These are phyloP conservation scores for Hypotaenidia okinawae DNA, from an alignment of 2,797 vertebrate genomes.

Conservation along the genomic window DNA sequence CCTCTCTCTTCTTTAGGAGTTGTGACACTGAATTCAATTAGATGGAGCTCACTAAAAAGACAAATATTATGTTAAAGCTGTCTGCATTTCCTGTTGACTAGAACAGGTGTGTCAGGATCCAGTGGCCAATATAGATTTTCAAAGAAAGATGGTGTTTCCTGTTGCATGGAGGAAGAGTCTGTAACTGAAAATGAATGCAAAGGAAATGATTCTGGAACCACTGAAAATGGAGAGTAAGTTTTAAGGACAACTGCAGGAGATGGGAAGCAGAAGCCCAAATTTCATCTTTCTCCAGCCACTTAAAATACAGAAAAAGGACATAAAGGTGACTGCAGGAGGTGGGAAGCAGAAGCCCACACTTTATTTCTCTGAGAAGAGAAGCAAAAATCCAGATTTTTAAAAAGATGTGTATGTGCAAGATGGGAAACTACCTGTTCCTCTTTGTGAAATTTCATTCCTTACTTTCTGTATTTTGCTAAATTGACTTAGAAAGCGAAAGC, in stretches of 20 bases:
- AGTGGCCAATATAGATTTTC: not conserved
- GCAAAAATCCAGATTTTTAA: not conserved
- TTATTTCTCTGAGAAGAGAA: not conserved
- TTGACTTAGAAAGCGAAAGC: constrained; percentile 31
- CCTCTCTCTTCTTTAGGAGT: not conserved
- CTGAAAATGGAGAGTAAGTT: not conserved
- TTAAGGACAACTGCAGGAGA: not conserved
- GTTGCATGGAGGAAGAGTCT: not conserved
- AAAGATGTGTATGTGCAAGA: not conserved
- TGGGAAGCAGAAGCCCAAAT: not conserved
- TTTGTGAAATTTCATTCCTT: not conserved
- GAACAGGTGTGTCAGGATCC: not conserved
- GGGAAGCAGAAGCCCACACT: not conserved
- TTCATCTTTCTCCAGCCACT: not conserved
- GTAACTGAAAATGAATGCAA: not conserved
- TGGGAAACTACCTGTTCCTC: not conserved
- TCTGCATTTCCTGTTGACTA: not conserved
- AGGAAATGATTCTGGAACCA: not conserved
- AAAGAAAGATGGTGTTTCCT: not conserved
- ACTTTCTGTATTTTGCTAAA: constrained; percentile 1
- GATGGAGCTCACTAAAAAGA: not conserved
- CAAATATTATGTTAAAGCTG: not conserved
- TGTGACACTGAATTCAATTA: not conserved
- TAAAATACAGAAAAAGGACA: not conserved
- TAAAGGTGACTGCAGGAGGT: not conserved